phyloP scores from a whole-genome alignment of 2,797 vertebrate species.

The Spheniscus humboldti region DNA sequence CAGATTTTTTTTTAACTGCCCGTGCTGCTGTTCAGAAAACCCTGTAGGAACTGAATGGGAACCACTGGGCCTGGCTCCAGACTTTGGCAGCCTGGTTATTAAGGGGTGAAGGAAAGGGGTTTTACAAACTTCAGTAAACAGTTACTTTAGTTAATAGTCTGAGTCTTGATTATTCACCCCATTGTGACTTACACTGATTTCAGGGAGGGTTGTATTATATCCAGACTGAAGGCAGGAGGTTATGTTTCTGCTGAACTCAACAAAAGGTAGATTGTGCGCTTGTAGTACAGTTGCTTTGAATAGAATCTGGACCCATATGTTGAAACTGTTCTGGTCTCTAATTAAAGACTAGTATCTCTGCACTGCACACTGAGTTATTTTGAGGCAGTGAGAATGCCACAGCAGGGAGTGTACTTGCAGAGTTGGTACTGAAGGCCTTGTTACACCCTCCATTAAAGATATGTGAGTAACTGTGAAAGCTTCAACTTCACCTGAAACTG shows the following conservation, averaged over 20 bases:
- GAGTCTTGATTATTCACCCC: background rate
- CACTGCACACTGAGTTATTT: conserved; percentile 59
- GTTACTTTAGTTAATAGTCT: background rate
- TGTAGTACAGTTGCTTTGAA: conserved; percentile 43
- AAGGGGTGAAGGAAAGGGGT: background rate
- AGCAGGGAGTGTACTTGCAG: conserved; percentile 60
- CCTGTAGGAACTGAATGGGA: background rate
- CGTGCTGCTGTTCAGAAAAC: background rate
- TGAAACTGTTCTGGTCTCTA: conserved; percentile 57
- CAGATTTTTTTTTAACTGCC: background rate
- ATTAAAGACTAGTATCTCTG: conserved; percentile 60
- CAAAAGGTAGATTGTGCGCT: conserved; percentile 49
- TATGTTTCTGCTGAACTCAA: conserved; percentile 48
- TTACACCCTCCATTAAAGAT: conserved; percentile 42
- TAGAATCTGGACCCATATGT: conserved; percentile 54
- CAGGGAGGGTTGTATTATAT: background rate
- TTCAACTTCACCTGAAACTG: conserved; percentile 13
- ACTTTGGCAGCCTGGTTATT: background rate
- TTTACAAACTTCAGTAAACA: background rate
- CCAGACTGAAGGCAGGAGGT: conserved; percentile 21
- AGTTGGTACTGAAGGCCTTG: conserved; percentile 22
- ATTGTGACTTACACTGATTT: background rate
- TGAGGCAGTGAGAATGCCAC: conserved; percentile 58
- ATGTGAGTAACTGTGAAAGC: conserved; percentile 22
- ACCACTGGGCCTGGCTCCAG: background rate